phyloP scores from a whole-genome alignment of 2,113 vertebrate genomes.

The Recurvirostra avosetta region DNA sequence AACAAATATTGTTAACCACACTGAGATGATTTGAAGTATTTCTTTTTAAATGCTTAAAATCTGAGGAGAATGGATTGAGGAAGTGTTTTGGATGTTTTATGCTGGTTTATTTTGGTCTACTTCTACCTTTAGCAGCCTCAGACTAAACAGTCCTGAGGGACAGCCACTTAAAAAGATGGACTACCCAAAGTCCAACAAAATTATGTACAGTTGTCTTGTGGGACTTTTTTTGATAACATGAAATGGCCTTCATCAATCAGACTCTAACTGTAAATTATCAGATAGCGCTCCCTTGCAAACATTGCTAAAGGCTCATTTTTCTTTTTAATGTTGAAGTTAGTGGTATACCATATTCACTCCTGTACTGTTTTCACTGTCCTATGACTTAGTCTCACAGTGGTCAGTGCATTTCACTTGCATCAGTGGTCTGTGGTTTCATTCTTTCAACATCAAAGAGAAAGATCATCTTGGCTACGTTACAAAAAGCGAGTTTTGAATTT shows the following conservation, averaged over 20 bases:
- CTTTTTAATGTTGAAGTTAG: neutral
- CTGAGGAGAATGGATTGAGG: neutral
- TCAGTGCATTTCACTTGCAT: conserved; percentile 49
- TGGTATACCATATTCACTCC: neutral
- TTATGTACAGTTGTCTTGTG: conserved; percentile 3
- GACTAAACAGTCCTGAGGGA: neutral
- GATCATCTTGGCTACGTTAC: conserved; percentile 14
- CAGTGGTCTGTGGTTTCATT: conserved; percentile 57
- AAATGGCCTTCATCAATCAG: conserved; percentile 32
- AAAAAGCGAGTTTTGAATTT: neutral
- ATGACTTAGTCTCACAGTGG: conserved; percentile 37
- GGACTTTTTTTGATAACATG: conserved; percentile 1
- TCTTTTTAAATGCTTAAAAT: neutral
- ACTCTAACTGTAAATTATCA: neutral
- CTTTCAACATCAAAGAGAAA: conserved; percentile 27
- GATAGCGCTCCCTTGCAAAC: neutral
- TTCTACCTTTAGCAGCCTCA: conserved; percentile 3
- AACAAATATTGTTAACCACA: neutral
- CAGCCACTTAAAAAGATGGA: conserved; percentile 18
- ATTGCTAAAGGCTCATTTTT: neutral
- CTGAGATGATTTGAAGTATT: neutral
- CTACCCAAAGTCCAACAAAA: neutral
- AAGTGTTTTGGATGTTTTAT: neutral
- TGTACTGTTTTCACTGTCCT: neutral
- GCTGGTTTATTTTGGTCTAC: neutral